phyloP scores from a whole-genome alignment of 1,140 invertebrate species.

The Calliopsis andreniformis region DNA sequence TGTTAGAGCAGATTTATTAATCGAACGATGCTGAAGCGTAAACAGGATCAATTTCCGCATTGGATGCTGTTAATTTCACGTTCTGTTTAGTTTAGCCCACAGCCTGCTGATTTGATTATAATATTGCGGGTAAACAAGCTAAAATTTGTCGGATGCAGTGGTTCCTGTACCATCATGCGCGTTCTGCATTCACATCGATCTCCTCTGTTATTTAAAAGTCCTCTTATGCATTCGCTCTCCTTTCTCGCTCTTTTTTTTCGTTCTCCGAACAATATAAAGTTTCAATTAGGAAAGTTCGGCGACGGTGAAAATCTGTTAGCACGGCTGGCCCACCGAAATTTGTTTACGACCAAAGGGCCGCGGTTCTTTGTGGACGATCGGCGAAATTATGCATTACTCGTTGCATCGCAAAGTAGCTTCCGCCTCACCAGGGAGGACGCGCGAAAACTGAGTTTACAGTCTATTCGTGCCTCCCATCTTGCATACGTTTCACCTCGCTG shows the following conservation, averaged over 20 bases:
- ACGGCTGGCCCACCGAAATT: conserved; percentile 14
- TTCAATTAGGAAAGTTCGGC: conserved; percentile 42
- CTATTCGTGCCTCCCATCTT: conserved; percentile 7
- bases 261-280: not conserved
- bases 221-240: not conserved
- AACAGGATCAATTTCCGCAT: not conserved
- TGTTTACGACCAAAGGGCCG: conserved; percentile 30
- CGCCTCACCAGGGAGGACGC: conserved; percentile 13
- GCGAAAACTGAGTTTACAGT: conserved; percentile 34
- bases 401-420: conserved; percentile 46
- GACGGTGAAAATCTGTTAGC: conserved; percentile 23
- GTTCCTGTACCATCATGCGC: not conserved
- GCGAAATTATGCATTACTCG: conserved; percentile 49
- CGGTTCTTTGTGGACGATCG: conserved; percentile 47
- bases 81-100: conserved; percentile 14
- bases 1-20: not conserved
- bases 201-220: not conserved
- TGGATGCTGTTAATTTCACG: conserved; percentile 3
- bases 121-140: conserved; percentile 12
- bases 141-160: not conserved
- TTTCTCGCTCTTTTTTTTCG: not conserved
- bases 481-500: not conserved
- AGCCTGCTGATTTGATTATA: conserved; percentile 9
- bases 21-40: not conserved
- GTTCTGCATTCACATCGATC: not conserved